Evolutionary conservation across 2,888 invertebrate species (phyloP), one percentile per base, ranked within the genome.

Genomic region (Eilema griseolum): DNA sequence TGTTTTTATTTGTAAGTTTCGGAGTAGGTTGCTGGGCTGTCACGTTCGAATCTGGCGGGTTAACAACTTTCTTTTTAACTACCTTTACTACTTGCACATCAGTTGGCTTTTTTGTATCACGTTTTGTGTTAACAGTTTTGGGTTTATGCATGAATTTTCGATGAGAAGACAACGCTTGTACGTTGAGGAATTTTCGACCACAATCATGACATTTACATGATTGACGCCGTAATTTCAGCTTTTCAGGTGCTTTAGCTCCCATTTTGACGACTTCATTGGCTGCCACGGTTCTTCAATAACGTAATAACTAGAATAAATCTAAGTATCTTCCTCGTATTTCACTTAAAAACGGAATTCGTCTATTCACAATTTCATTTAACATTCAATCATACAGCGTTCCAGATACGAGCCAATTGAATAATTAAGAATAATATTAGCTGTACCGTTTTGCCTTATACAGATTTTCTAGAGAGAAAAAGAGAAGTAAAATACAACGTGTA

Each of bases 151-250:
- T 62, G 86, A 66, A 86, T 73, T 68, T 83, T 64, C 85, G 84
- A 73, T 93, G 93, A 0, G 87, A 76, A 26, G 83, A 85, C 16
- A 92, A 70, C 0, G 89, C 89, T 60, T 85, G 79, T 0, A 78
- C 64, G 41, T 82, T 89, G 2, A 84, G 77, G 65, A 92, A 86
- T 73, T 85, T 86, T 37, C 88, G 83, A 0, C 86, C 82, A 67
- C 93, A 93, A 37, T 85, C 66, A 28, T 89, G 85, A 59, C 93
- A 93, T 77, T 88, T 89, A 11, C 80, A 81, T 4, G 81, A 73
- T 1, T 82, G 78, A 20, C 84, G 87, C 56, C 87, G 84, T 4
- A 84, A 79, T 76, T 88, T 89, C 61, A 86, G 66, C 68, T 78
- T 88, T 20, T 82, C 83, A 28, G 89, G 83, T 65, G 86, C 76